These are phyloP conservation scores for Sphecodes monilicornis DNA, from an alignment of 2,888 invertebrate species.

Conservation along the genomic window DNA sequence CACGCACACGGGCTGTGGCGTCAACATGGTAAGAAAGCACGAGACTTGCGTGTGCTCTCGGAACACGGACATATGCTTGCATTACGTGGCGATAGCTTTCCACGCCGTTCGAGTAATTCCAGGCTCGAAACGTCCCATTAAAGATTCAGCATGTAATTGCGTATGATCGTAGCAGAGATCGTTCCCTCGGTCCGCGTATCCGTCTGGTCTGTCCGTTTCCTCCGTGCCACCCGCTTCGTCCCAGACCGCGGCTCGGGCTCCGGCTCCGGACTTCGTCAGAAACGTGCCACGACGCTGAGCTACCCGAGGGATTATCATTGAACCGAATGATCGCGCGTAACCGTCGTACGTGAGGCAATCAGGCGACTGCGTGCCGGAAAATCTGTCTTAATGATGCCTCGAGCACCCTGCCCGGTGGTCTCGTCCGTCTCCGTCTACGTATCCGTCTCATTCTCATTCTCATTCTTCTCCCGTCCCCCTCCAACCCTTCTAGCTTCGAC, in stretches of 20 bases:
- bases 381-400: slow-evolving; percentile 75
- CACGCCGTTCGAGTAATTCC: slow-evolving; percentile 84
- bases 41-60: slow-evolving; percentile 12
- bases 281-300: slow-evolving; percentile 59
- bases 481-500: neutral
- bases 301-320: slow-evolving; percentile 72
- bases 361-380: slow-evolving; percentile 76
- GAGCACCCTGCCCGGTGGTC: slow-evolving; percentile 59
- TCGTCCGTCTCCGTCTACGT: slow-evolving; percentile 8
- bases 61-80: slow-evolving; percentile 66
- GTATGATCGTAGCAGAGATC: slow-evolving; percentile 78
- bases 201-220: slow-evolving; percentile 54
- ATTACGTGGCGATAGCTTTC: slow-evolving; percentile 82
- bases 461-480: neutral
- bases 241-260: slow-evolving; percentile 15
- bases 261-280: slow-evolving; percentile 27
- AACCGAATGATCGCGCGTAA: slow-evolving; percentile 76
- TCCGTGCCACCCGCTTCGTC: slow-evolving; percentile 33
- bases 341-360: slow-evolving; percentile 77
- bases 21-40: slow-evolving; percentile 25
- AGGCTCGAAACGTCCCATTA: slow-evolving; percentile 84
- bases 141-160: slow-evolving; percentile 85
- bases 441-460: neutral
- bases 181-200: slow-evolving; percentile 57
- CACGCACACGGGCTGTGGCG: neutral